Percentiles rank a stretch among this genome's conserved stretches.
phyloP scores from a whole-genome alignment of 2,888 invertebrate species.

The Melitaea athalia region DNA sequence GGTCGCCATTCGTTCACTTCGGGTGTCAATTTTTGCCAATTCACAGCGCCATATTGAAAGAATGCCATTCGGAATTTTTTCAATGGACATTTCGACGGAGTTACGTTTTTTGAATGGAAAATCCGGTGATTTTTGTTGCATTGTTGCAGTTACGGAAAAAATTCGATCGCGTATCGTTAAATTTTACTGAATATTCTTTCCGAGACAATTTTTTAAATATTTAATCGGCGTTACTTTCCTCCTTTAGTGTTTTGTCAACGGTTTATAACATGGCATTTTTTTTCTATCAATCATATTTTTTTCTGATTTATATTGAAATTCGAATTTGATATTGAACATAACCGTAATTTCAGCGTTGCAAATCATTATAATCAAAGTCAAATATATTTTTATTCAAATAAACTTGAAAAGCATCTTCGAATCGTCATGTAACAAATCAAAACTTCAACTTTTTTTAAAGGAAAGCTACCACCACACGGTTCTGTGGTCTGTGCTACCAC shows the following conservation, averaged over 20 bases:
- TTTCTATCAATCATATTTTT: too few relatives aligned
- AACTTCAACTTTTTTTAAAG: too few relatives aligned
- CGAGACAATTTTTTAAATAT: slow-evolving; percentile 4
- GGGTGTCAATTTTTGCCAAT: slow-evolving; percentile 56
- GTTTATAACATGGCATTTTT: neutral
- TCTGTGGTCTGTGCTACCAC: too few relatives aligned
- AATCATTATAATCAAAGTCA: too few relatives aligned
- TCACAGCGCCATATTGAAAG: slow-evolving; percentile 50
- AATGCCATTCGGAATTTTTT: slow-evolving; percentile 39
- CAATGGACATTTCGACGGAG: slow-evolving; percentile 32
- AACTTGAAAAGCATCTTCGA: too few relatives aligned
- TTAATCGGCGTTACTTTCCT: slow-evolving; percentile 2
- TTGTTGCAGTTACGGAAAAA: slow-evolving; percentile 19
- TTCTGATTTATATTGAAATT: too few relatives aligned
- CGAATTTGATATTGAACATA: too few relatives aligned
- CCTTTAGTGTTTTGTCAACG: neutral
- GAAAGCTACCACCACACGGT: too few relatives aligned
- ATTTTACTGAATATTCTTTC: slow-evolving; percentile 14
- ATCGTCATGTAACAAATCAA: too few relatives aligned
- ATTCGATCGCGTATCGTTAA: slow-evolving; percentile 22
- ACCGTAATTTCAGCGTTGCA: too few relatives aligned
- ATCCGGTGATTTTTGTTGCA: slow-evolving; percentile 25
- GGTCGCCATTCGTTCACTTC: slow-evolving; percentile 6
- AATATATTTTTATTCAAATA: too few relatives aligned
- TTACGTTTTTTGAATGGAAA: slow-evolving; percentile 42